A percentile compares a stretch with the other conserved stretches of the same genome.
These are phyloP conservation scores for Troides aeacus DNA, from an alignment of 2,888 invertebrate genomes.

Conservation along the genomic window DNA sequence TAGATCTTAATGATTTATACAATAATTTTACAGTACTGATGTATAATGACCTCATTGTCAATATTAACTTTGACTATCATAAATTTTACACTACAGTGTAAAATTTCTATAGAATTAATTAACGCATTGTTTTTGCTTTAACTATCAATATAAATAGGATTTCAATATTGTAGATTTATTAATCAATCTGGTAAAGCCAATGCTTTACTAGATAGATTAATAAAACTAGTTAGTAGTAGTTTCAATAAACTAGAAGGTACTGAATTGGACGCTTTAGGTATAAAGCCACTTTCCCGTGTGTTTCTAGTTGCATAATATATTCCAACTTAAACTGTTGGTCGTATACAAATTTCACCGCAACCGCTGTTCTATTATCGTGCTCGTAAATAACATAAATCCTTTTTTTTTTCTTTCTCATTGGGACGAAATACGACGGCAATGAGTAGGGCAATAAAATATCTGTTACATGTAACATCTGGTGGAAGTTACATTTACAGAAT, in stretches of 20 bases:
- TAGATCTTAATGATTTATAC: no score
- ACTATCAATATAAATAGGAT: no score
- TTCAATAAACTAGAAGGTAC: not conserved
- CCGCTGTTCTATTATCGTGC: slow-evolving; percentile 38
- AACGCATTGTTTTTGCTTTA: no score
- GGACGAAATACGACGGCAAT: slow-evolving; percentile 41
- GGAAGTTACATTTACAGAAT: slow-evolving; percentile 34
- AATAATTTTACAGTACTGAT: no score
- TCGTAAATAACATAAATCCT: slow-evolving; percentile 50
- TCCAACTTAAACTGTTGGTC: not conserved
- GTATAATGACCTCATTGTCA: no score
- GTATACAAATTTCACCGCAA: slow-evolving; percentile 40
- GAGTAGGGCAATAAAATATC: slow-evolving; percentile 44
- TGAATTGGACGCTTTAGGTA: not conserved
- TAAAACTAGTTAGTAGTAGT: not conserved
- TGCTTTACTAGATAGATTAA: no score
- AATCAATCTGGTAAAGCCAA: no score
- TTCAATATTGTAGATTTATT: no score
- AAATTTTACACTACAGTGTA: no score
- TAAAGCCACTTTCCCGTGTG: not conserved
- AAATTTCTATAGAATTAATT: no score
- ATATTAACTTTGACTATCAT: no score
- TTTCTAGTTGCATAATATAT: slow-evolving; percentile 8
- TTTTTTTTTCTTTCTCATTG: slow-evolving; percentile 49
- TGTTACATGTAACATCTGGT: slow-evolving; percentile 38